Percentiles rank a stretch among this genome's conserved stretches.
Conservation (phyloP, 2,888 invertebrate species). For the Scaptomyza cyrtandrae region DNA sequence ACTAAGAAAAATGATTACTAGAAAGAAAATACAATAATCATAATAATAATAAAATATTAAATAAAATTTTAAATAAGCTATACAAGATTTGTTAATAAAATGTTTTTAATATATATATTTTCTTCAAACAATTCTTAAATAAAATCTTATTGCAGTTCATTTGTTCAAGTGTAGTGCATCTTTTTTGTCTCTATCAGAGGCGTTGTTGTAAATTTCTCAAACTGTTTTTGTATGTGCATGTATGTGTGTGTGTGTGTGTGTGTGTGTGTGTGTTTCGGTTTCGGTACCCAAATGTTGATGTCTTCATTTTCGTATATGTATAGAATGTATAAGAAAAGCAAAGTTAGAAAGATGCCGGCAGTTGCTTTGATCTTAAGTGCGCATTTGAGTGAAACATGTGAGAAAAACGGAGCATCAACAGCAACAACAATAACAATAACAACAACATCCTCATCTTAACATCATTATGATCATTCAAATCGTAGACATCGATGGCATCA, state of each 20-base stretch:
- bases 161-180: not conserved
- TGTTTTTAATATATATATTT: too few species aligned
- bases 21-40: too few species aligned
- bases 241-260: not conserved
- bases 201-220: constrained; percentile 67
- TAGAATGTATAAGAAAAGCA: constrained; percentile 5
- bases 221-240: too few species aligned
- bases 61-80: too few species aligned
- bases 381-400: constrained; percentile 70
- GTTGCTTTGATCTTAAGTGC: constrained; percentile 73
- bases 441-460: constrained; percentile 33
- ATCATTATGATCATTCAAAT: constrained; percentile 21
- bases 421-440: constrained; percentile 21
- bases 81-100: too few species aligned
- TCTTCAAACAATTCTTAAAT: too few species aligned
- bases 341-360: constrained; percentile 53
- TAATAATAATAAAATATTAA: too few species aligned
- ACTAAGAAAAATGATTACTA: not conserved
- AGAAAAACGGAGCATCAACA: constrained; percentile 69
- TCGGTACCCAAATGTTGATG: constrained; percentile 51
- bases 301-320: constrained; percentile 62
- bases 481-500: constrained; percentile 44
- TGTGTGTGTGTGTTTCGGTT: constrained; percentile 4
- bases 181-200: constrained; percentile 28
- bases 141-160: too few species aligned